Conservation (phyloP, 2,888 invertebrate genomes). For the Microplitis manilae region DNA sequence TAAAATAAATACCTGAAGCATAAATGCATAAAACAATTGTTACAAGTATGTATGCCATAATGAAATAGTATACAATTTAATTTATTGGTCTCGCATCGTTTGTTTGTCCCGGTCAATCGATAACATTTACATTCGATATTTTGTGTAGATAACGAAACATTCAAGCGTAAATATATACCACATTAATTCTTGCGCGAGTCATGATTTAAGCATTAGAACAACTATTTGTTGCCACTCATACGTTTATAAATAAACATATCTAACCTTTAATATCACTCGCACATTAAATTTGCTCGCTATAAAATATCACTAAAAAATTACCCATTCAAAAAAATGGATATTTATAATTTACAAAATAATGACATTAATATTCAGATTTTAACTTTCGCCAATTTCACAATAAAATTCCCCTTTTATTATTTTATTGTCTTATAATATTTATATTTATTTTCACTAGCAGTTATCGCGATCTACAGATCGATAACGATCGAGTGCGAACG, state of each 20-base stretch:
- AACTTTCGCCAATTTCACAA: not conserved
- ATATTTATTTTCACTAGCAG: not conserved
- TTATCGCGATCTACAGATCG: slow-evolving; percentile 28
- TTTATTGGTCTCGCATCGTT: slow-evolving; percentile 32
- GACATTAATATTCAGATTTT: not conserved
- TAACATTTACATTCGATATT: slow-evolving; percentile 31
- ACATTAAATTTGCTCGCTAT: too few relatives aligned
- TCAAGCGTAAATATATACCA: slow-evolving; percentile 27
- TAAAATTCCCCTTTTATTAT: not conserved
- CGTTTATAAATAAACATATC: not conserved
- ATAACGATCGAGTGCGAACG: slow-evolving; percentile 48
- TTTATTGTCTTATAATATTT: not conserved
- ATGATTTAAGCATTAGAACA: slow-evolving; percentile 29
- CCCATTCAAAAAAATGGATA: not conserved
- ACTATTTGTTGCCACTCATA: slow-evolving; percentile 18
- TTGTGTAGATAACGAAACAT: slow-evolving; percentile 26
- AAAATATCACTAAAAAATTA: too few relatives aligned
- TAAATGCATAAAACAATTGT: slow-evolving; percentile 8
- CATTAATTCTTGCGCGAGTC: slow-evolving; percentile 29
- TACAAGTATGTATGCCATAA: not conserved
- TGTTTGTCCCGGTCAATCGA: slow-evolving; percentile 28
- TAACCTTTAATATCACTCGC: not conserved
- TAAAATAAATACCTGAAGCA: not conserved
- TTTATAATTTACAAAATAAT: not conserved
- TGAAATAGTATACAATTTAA: slow-evolving; percentile 24